Base-by-base conservation (phyloP, 2,113 vertebrate species). In the Anhinga rufa region DNA sequence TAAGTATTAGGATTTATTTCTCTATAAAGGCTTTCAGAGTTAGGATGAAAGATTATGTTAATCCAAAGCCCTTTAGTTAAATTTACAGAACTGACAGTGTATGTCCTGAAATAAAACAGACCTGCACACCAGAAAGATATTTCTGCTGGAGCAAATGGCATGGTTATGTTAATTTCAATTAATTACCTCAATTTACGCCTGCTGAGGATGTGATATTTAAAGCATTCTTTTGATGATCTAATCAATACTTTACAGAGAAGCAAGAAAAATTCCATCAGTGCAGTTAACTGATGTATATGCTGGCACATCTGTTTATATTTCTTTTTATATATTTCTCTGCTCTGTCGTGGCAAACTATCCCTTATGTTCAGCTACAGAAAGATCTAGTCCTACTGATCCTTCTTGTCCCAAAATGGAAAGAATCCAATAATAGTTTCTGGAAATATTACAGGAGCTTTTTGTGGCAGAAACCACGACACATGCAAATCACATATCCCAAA, bases 71-170 rank as follows among this genome's bases (percentile, higher is more conserved):
- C 24, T 69, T 83, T 32, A 68, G 71, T 64, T 93, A 83, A 86
- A 86, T 81, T 62, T 86, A 66, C 40, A 60, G 62, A 84, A 75
- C 25, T 84, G 84, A 48, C 48, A 64, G 32, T 76, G 19, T 57
- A 52, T 68, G 74, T 92, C 86, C 91, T 76, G 65, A 92, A 89
- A 69, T 68, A 82, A 95, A 86, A 57, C 79, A 94, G 57, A 64
- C 25, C 26, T 62, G 26, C 51, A 71, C 44, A 48, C 16, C 58
- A 48, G 40, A 90, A 64, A 74, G 34, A 44, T 49, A 3, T 61
- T 71, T 96, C 52, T 86, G 26, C 77, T 96, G 76, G n/a, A 71
- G 80, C 61, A 70, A 92, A 78, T 42, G 12, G 62, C 31, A 42
- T 11, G 44, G 9, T 68, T 82, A 12, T 17, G 64, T 58, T 86